Conservation (phyloP, 53 echinoderm and acorn worm genomes). For the Echinometra lucunter region DNA sequence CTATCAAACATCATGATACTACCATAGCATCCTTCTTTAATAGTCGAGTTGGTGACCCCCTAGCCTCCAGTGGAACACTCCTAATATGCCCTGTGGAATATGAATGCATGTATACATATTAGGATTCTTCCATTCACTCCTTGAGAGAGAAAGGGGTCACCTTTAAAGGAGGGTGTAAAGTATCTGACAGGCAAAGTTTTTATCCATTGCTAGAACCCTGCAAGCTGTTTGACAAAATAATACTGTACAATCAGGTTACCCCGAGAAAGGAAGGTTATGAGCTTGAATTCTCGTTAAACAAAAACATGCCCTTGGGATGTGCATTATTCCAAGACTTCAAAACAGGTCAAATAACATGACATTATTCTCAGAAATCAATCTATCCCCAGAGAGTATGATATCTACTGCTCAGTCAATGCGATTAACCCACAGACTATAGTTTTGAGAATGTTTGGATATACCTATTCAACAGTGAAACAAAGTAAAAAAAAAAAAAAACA, state of each 20-base stretch:
- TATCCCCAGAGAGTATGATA: background rate
- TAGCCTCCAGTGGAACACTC: constrained; percentile 1
- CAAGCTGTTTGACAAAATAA: constrained; percentile 36
- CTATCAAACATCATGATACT: background rate
- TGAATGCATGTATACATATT: constrained; percentile 52
- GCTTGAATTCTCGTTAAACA: background rate
- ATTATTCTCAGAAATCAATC: background rate
- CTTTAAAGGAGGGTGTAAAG: background rate
- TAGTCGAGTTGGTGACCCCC: background rate
- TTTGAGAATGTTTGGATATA: background rate
- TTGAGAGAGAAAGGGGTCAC: background rate
- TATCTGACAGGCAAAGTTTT: constrained; percentile 52
- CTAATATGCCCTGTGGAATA: constrained; percentile 48
- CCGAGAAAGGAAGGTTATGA: background rate
- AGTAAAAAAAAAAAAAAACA: no score
- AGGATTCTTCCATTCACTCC: constrained; percentile 48
- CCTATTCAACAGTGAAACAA: background rate
- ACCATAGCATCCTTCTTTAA: constrained; percentile 2
- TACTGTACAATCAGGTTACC: background rate
- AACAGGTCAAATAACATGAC: background rate
- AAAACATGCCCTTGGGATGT: background rate
- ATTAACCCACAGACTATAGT: background rate
- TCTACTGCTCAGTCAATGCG: background rate
- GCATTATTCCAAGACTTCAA: background rate
- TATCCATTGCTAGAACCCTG: background rate